A percentile compares a stretch with the other conserved stretches of the same genome.
These are phyloP conservation scores for Paramuricea clavata DNA, from an alignment of 92 coral and sea anemone genomes.

Conservation along the genomic window DNA sequence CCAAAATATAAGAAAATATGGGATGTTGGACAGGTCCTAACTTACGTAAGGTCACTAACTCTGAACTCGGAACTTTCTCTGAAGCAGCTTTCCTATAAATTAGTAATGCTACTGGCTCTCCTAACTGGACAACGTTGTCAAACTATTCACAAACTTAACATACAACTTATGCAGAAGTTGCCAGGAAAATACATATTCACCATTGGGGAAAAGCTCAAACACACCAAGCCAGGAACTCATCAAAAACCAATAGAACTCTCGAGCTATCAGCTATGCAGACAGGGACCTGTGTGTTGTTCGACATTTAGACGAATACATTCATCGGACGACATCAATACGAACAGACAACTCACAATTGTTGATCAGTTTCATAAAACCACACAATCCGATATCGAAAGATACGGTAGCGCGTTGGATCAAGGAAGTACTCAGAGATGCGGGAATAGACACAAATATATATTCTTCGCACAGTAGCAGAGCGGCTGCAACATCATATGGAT, in stretches of 20 bases:
- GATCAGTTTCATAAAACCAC: neutral
- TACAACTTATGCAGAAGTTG: neutral
- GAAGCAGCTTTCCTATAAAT: neutral
- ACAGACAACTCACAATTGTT: neutral
- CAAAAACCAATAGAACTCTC: neutral
- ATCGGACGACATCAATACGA: neutral
- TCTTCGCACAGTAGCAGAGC: slow-evolving; percentile 18
- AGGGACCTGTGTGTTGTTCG: slow-evolving; percentile 2
- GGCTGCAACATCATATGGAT: slow-evolving; percentile 4
- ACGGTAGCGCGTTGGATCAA: neutral
- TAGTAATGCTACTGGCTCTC: neutral
- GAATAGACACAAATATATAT: neutral
- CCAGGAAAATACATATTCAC: neutral
- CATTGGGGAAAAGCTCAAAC: slow-evolving; percentile 14
- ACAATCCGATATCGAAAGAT: slow-evolving; percentile 1
- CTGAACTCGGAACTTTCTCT: neutral
- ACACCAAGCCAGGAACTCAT: slow-evolving; percentile 8
- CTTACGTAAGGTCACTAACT: neutral
- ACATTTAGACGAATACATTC: slow-evolving; percentile 7
- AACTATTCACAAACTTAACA: neutral
- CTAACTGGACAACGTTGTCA: neutral
- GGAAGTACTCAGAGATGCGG: slow-evolving; percentile 1
- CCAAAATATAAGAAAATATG: slow-evolving; percentile 2
- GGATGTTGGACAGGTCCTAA: slow-evolving; percentile 15
- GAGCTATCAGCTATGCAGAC: slow-evolving; percentile 15